phyloP scores from a whole-genome alignment of 2,888 invertebrate genomes.

The Flabesymbios commensalis region DNA sequence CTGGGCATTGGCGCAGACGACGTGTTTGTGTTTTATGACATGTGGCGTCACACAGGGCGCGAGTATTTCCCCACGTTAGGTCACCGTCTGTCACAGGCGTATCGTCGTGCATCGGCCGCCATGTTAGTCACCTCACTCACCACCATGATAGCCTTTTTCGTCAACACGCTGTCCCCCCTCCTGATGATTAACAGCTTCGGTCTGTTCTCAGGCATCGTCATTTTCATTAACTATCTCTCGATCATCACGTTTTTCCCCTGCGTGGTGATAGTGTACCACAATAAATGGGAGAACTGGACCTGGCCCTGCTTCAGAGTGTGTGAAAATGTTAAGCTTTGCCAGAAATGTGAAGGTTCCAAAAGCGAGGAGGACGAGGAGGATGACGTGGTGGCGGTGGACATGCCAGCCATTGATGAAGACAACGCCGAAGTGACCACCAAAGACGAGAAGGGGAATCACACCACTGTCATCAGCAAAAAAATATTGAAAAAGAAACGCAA shows the following conservation, averaged over 20 bases:
- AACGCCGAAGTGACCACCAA: no score
- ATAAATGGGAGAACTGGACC: slow-evolving; percentile 33
- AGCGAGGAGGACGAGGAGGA: not conserved
- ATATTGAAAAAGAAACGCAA: no score
- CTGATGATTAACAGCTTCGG: slow-evolving; percentile 49
- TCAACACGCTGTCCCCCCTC: slow-evolving; percentile 49
- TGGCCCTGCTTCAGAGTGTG: no score
- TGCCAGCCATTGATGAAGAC: not conserved
- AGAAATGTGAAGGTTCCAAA: slow-evolving; percentile 13
- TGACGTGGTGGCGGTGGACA: not conserved
- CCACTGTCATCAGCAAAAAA: no score
- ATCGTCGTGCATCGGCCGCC: slow-evolving; percentile 47
- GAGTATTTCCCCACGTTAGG: slow-evolving; percentile 35
- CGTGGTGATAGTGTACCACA: slow-evolving; percentile 41
- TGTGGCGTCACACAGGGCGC: slow-evolving; percentile 47
- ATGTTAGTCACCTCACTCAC: slow-evolving; percentile 55
- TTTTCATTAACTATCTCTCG: slow-evolving; percentile 54
- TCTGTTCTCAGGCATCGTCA: slow-evolving; percentile 48
- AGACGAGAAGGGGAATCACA: no score
- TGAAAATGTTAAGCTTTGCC: slow-evolving; percentile 34
- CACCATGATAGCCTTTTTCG: slow-evolving; percentile 51
- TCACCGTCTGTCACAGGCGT: slow-evolving; percentile 48
- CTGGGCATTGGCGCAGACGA: slow-evolving; percentile 58
- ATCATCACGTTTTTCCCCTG: slow-evolving; percentile 54
- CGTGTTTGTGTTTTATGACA: slow-evolving; percentile 55